Percentiles rank a stretch among this genome's conserved stretches.
These are phyloP conservation scores for Phaonia tiefii DNA, from an alignment of 2,888 invertebrate genomes.

Conservation along the genomic window DNA sequence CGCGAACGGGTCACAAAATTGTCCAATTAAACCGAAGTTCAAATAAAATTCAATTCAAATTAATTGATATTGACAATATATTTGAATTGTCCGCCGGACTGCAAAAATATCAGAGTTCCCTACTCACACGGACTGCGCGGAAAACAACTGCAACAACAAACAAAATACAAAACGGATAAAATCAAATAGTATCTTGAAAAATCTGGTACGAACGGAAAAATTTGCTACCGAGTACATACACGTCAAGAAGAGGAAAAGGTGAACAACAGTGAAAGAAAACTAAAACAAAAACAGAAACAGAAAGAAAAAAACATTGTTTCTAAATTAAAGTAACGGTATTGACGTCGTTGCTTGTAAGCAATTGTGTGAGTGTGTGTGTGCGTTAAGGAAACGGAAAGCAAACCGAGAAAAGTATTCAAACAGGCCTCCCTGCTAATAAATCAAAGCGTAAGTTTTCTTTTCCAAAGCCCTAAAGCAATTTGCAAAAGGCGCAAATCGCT, in stretches of 20 bases:
- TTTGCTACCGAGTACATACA: not conserved
- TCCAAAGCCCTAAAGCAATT: not conserved
- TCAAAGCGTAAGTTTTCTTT: conserved; percentile 45
- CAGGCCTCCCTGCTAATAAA: conserved; percentile 25
- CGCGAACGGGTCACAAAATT: conserved; percentile 67
- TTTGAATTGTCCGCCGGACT: conserved; percentile 9
- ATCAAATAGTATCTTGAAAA: conserved; percentile 26
- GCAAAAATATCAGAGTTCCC: conserved; percentile 27
- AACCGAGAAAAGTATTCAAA: conserved; percentile 27
- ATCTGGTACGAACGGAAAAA: not conserved
- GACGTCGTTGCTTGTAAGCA: not conserved
- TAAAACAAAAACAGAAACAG: not conserved
- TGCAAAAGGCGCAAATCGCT: conserved; percentile 56
- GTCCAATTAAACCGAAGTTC: conserved; percentile 68
- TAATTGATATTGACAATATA: conserved; percentile 61
- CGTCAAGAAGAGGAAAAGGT: not conserved
- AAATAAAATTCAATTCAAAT: conserved; percentile 68
- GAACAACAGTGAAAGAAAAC: not conserved
- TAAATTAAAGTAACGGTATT: not conserved
- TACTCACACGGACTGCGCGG: not conserved
- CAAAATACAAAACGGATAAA: conserved; percentile 1
- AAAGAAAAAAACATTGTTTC: conserved; percentile 1
- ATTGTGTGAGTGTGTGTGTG: conserved; percentile 26
- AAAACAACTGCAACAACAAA: not conserved
- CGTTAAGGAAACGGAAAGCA: conserved; percentile 62